A percentile compares a stretch with the other conserved stretches of the same genome.
These are phyloP conservation scores for Eremobia ochroleuca DNA, from an alignment of 2,888 invertebrate species.

Conservation along the genomic window DNA sequence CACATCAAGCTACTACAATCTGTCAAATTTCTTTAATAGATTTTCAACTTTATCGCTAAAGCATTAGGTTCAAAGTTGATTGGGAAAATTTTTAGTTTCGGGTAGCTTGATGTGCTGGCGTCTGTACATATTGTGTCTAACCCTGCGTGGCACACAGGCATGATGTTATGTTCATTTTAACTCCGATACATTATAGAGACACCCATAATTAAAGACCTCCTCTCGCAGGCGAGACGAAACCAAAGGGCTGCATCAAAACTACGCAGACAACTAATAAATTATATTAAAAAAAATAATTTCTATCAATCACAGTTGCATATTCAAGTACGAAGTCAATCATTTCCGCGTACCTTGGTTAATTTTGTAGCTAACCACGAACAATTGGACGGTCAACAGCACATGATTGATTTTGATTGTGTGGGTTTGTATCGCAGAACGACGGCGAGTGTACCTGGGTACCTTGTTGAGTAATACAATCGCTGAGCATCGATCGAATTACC, in stretches of 20 bases:
- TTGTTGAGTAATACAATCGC: constrained; percentile 64
- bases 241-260: not conserved
- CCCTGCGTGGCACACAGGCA: not conserved
- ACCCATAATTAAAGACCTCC: not conserved
- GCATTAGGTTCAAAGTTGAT: too few species aligned
- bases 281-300: constrained; percentile 4
- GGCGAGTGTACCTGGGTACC: constrained; percentile 41
- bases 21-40: too few species aligned
- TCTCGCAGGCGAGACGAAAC: not conserved
- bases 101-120: too few species aligned
- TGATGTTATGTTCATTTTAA: not conserved
- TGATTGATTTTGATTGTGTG: constrained; percentile 52
- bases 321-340: constrained; percentile 38
- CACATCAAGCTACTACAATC: too few species aligned
- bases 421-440: constrained; percentile 34
- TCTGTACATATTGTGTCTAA: too few species aligned
- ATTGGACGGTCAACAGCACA: constrained; percentile 37
- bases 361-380: constrained; percentile 33
- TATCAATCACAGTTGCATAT: constrained; percentile 7
- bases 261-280: not conserved
- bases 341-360: constrained; percentile 45
- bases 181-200: not conserved
- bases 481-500: constrained; percentile 70
- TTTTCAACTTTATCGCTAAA: too few species aligned
- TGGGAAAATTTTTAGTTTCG: too few species aligned